Conservation (phyloP, 2,797 vertebrate genomes). For the Platalea minor region DNA sequence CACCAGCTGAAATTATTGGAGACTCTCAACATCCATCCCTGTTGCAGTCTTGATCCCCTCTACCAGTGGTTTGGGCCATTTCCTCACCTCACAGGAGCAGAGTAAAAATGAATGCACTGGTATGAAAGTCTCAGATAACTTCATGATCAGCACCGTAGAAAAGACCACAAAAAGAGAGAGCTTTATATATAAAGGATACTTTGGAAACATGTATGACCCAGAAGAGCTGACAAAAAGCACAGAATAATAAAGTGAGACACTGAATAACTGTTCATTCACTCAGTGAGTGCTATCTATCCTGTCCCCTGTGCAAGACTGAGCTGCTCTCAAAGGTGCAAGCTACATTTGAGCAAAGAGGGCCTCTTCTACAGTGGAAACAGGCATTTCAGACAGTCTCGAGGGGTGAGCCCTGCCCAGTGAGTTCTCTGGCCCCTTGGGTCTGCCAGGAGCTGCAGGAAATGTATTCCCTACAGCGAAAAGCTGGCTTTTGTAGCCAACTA, state of each 20-base stretch:
- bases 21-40: neutral
- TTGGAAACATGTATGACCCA: neutral
- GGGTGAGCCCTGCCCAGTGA: neutral
- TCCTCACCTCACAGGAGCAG: neutral
- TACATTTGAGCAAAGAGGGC: neutral
- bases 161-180: neutral
- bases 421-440: neutral
- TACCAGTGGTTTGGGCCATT: neutral
- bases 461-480: slow-evolving; percentile 8
- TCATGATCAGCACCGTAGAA: neutral
- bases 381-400: neutral
- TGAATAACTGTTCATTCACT: neutral
- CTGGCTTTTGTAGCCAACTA: neutral
- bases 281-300: neutral
- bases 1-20: neutral
- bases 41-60: neutral
- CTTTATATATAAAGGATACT: neutral
- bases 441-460: slow-evolving; percentile 9
- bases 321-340: neutral
- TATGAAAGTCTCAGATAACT: neutral
- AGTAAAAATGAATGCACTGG: neutral
- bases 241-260: neutral
- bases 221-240: neutral
- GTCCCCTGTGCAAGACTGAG: neutral
- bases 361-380: neutral